Conservation (phyloP, 2,888 invertebrate genomes). For the Hesperia comma region DNA sequence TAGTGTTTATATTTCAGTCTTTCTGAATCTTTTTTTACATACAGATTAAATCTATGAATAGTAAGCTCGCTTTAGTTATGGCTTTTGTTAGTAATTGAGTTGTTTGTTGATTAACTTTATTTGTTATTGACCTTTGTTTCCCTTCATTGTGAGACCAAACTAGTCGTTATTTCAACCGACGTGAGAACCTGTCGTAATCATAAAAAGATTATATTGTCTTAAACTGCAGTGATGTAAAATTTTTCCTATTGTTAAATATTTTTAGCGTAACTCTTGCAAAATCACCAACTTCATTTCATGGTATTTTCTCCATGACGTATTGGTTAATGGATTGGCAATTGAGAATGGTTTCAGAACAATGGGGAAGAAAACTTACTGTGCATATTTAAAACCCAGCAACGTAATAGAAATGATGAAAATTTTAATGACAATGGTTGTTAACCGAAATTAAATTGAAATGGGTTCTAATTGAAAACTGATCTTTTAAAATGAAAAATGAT, state of each 20-base stretch:
- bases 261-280: constrained; percentile 12
- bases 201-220: constrained; percentile 22
- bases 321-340: background rate
- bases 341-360: background rate
- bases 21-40: no score
- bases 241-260: constrained; percentile 27
- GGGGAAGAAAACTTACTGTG: background rate
- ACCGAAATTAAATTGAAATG: no score
- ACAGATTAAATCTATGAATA: background rate
- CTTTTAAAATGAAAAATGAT: no score
- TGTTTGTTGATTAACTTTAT: constrained; percentile 3
- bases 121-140: constrained; percentile 35
- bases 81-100: background rate
- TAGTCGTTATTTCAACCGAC: constrained; percentile 14
- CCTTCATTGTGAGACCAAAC: constrained; percentile 12
- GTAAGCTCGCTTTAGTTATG: background rate
- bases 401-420: no score
- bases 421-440: no score
- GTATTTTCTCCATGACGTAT: constrained; percentile 2
- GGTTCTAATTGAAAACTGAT: no score
- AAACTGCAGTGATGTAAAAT: constrained; percentile 25
- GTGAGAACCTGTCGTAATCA: constrained; percentile 27
- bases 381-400: background rate
- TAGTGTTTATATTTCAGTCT: no score
- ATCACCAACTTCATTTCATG: constrained; percentile 1